Evolutionary conservation across 2,797 vertebrate species (phyloP).

Genomic region (Somateria mollissima): DNA sequence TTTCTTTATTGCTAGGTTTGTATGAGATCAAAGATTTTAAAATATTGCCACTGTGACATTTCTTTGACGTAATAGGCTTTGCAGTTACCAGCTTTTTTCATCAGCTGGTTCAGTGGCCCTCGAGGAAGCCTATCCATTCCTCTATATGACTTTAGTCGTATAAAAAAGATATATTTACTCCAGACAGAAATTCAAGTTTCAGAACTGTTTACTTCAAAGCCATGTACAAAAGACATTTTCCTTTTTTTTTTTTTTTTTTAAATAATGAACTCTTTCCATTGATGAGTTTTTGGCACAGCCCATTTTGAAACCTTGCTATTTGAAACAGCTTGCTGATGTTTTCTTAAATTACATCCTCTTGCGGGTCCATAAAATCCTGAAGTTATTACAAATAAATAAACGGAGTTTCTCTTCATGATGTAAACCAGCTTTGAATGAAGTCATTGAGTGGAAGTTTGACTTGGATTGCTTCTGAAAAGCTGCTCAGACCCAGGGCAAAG

Average conservation of each 20-base stretch:
- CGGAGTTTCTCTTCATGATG: conserved; percentile 79
- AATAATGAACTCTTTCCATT: conserved; percentile 57
- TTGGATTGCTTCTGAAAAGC: conserved; percentile 77
- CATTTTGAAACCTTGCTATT: conserved; percentile 68
- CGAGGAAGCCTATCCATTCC: conserved; percentile 10
- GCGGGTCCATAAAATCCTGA: conserved; percentile 77
- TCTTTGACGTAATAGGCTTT: neutral
- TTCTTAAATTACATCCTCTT: conserved; percentile 83
- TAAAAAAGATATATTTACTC: neutral
- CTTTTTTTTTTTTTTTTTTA: neutral
- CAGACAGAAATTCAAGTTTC: conserved; percentile 42
- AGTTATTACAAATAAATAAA: conserved; percentile 84
- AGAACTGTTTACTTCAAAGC: conserved; percentile 18
- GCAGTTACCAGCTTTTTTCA: neutral
- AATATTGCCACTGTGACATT: neutral
- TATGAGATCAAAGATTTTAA: neutral
- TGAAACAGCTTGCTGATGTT: conserved; percentile 78
- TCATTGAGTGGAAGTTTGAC: conserved; percentile 81
- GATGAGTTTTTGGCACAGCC: conserved; percentile 56
- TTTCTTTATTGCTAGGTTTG: neutral
- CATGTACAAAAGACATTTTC: neutral
- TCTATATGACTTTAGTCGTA: neutral
- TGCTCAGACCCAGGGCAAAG: conserved; percentile 63
- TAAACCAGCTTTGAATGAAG: conserved; percentile 84
- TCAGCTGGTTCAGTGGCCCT: neutral